A percentile compares a stretch with the other conserved stretches of the same genome.
Conservation (phyloP, 2,797 vertebrate genomes). For the Pteropus rufus region DNA sequence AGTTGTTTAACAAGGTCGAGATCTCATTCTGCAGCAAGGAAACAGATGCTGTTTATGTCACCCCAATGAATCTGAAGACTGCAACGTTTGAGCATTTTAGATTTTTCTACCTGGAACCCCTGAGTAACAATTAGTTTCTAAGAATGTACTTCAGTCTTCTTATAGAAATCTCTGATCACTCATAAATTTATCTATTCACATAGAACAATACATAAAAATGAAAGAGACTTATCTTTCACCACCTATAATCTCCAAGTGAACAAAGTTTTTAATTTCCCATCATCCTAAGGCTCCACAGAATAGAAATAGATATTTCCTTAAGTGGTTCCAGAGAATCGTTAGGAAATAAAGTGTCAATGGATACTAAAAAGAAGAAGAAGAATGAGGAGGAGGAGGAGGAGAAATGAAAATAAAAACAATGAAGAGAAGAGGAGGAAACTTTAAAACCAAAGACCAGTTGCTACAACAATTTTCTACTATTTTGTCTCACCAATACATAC, state of each 20-base stretch:
- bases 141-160: not conserved
- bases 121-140: conserved; percentile 42
- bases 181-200: conserved; percentile 12
- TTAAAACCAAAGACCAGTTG: not conserved
- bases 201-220: conserved; percentile 47
- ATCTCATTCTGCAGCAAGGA: not conserved
- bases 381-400: no score
- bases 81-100: not conserved
- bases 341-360: not conserved
- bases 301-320: not conserved
- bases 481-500: not conserved
- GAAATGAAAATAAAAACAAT: not conserved
- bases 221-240: not conserved
- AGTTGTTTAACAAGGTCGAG: not conserved
- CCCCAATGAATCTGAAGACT: not conserved
- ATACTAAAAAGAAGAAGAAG: no score
- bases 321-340: not conserved
- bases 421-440: not conserved
- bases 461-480: not conserved
- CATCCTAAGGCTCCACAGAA: not conserved
- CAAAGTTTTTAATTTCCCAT: not conserved
- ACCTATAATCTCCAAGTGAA: not conserved
- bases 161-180: not conserved
- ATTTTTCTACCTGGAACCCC: not conserved
- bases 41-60: not conserved